Evolutionary conservation across 2,113 vertebrate genomes (phyloP), one percentile per base, ranked within the genome.

Genomic region (Choloepus hoffmanni): DNA sequence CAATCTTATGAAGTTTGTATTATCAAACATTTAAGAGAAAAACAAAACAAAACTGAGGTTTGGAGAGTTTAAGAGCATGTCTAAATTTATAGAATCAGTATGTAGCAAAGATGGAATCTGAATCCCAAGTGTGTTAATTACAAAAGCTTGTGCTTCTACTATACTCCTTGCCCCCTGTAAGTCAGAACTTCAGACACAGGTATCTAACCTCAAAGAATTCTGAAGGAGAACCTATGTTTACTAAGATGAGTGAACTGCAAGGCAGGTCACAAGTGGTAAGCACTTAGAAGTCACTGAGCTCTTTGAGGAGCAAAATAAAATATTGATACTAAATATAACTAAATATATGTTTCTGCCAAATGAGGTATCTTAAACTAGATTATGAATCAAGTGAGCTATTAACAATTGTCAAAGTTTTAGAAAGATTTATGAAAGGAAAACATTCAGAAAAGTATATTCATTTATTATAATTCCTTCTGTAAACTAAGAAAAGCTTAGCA

Each of bases 361-460:
- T 70, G 36, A 70, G 45, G 40, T 60, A 70, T 30, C 30, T 77
- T 90, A 74, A 13, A 62, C 5, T 33, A 84, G 14, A 73, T 26
- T 62, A 90, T 3, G 79, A 10, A 68, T 73, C 36, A 82, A 68
- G 95, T 24, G 33, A 92, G 45, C 60, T 89, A 73, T 55, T 89
- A 92, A 89, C n/a, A n/a, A 76, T 40, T 28, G 82, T 23, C 48
- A 4, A 85, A 83, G 43, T 83, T 95, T 88, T 67, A 95, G 24
- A 93, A 82, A 23, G 30, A 90, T 14, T 93, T 93, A 86, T 43
- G 78, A 95, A 89, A 92, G 53, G 68, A 95, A 90, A 90, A 86
- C 6, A 74, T 62, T 45, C 30, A 94, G 76, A 67, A 90, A 65
- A 90, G 24, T 28, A 11, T 78, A 65, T 73, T 18, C 14, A 43